Base-by-base conservation (phyloP, 2,113 vertebrate genomes). In the Calonectris borealis region DNA sequence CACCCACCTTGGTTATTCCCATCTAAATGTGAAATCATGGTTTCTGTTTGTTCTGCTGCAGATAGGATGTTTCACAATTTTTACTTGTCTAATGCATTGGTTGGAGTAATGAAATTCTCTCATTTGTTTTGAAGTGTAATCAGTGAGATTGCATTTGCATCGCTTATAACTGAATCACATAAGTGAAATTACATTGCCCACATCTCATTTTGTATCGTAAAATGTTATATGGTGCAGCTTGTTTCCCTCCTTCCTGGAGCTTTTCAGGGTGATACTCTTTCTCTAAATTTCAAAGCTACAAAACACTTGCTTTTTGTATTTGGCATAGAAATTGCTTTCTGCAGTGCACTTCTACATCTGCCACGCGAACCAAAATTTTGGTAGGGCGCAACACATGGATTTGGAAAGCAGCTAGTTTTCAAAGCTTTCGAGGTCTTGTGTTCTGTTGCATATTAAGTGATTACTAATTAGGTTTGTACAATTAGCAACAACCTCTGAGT, bases 51-150 rank as follows among this genome's bases (percentile, higher is more conserved):
- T 94, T 96, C 84, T 71, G 29, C 73, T 69, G 36, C 51, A 89
- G 82, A 27, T 31, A 81, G n/a, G 48, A 46, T 55, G 49, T 75
- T 62, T 68, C 78, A 69, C 96, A 90, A 68, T 96, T 97, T 97
- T 86, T 93, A 61, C 88, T 80, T 85, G 86, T 93, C 83, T 97
- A 55, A 92, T 90, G 92, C 58, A 64, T 57, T 73, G 90, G 83
- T 94, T 90, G 94, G 96, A 97, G 97, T 92, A 97, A 97, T 96
- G 94, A 98, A 94, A 97, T 97, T 96, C 90, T 66, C 92, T 96
- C 92, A 94, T 98, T 98, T 97, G 97, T 98, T 98, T 97, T 95
- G 92, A 86, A 98, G 90, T 32, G 90, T 94, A 97, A 98, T 97
- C 97, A 96, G 96, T 60, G 94, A 95, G 97, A 98, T 97, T 97